Conservation (phyloP, 2,113 vertebrate genomes). For the Plestiodon gilberti region DNA sequence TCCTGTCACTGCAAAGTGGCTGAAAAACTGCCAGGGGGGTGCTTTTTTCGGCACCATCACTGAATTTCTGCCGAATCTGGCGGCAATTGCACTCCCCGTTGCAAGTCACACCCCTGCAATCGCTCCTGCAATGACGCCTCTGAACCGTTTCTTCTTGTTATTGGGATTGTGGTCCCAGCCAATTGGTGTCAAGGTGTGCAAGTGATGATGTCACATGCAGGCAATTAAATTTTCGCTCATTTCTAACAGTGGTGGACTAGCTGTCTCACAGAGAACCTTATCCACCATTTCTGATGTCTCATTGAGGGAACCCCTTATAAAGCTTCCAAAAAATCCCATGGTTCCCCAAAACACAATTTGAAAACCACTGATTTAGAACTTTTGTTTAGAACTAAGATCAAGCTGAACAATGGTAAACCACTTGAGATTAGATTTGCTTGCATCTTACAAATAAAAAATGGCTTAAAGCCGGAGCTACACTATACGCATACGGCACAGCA, state of each 20-base stretch:
- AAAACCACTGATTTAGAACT: neutral
- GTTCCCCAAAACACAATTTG: neutral
- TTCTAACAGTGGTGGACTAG: neutral
- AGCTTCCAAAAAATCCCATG: neutral
- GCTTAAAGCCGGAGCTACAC: too few species aligned
- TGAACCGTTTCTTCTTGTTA: neutral
- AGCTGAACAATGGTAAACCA: neutral
- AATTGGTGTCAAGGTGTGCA: neutral
- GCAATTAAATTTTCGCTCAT: neutral
- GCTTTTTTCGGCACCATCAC: too few species aligned
- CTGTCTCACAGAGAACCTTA: neutral
- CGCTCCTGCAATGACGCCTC: too few species aligned
- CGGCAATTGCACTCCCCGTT: too few species aligned
- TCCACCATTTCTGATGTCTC: neutral
- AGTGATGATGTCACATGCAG: neutral
- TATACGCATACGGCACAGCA: too few species aligned
- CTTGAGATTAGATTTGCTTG: neutral
- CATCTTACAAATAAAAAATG: constrained; percentile 1
- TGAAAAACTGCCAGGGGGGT: too few species aligned
- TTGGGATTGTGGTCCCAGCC: neutral
- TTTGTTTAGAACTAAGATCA: neutral
- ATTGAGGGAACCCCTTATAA: neutral
- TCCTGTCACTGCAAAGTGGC: too few species aligned
- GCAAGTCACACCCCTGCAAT: too few species aligned
- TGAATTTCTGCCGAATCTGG: too few species aligned